Conservation (phyloP, 2,888 invertebrate genomes). For the Philaethria dido region DNA sequence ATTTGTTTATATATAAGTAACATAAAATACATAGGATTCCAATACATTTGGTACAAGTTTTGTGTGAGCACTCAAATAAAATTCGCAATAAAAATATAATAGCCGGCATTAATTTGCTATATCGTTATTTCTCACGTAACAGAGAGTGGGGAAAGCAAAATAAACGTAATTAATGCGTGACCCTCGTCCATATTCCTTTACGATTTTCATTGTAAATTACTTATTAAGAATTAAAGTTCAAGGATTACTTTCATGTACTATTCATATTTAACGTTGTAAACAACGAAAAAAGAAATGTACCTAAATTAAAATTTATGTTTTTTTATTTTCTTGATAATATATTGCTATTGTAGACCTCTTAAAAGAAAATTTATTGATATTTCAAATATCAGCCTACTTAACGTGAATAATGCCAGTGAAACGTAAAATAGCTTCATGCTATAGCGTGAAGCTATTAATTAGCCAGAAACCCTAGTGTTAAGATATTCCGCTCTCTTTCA, state of each 20-base stretch:
- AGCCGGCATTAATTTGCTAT: constrained; percentile 46
- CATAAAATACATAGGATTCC: not conserved
- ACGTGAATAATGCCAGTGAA: constrained; percentile 2
- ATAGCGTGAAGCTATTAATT: too few relatives aligned
- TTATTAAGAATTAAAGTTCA: constrained; percentile 25
- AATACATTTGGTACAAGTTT: not conserved
- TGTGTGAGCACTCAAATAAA: constrained; percentile 18
- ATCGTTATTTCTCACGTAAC: constrained; percentile 48
- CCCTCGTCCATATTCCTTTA: constrained; percentile 40
- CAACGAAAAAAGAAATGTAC: too few relatives aligned
- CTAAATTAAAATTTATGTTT: too few relatives aligned
- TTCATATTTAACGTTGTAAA: not conserved
- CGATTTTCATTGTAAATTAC: constrained; percentile 38
- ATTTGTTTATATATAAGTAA: too few relatives aligned
- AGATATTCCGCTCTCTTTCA: too few relatives aligned
- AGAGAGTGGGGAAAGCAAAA: constrained; percentile 44
- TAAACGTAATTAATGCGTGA: constrained; percentile 49
- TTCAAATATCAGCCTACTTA: not conserved
- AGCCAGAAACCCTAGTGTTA: too few relatives aligned
- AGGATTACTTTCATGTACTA: constrained; percentile 13
- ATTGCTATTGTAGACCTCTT: too few relatives aligned
- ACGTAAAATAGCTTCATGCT: too few relatives aligned
- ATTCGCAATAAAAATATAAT: constrained; percentile 41
- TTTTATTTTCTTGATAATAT: not conserved
- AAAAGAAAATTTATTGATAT: not conserved